These are phyloP conservation scores for Asobara japonica DNA, from an alignment of 1,140 invertebrate species.

Conservation along the genomic window DNA sequence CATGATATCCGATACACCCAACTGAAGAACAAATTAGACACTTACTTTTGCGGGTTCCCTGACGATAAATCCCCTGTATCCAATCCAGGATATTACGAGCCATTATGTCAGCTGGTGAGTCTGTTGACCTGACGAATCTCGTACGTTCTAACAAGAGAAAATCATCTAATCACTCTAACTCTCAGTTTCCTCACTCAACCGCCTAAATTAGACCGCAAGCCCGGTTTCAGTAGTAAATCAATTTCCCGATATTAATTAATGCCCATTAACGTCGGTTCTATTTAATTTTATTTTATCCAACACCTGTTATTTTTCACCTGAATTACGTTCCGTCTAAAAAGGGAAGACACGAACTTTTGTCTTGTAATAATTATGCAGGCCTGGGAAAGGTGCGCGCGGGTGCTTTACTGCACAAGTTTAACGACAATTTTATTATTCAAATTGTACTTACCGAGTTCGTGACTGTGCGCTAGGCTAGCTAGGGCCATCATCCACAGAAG, in stretches of 20 bases:
- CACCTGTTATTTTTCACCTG: not conserved
- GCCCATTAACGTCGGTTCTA: not conserved
- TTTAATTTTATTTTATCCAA: not conserved
- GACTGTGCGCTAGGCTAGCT: not conserved
- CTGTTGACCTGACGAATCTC: slow-evolving; percentile 48
- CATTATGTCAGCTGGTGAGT: slow-evolving; percentile 71
- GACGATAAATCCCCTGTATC: slow-evolving; percentile 75
- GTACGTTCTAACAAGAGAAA: slow-evolving; percentile 42
- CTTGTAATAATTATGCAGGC: not conserved
- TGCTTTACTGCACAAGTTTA: not conserved
- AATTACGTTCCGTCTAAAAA: not conserved
- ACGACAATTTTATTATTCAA: not conserved
- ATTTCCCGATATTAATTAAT: not conserved
- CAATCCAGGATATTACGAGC: slow-evolving; percentile 77
- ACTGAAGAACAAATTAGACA: slow-evolving; percentile 33
- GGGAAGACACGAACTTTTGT: not conserved
- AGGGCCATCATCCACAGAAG: not conserved
- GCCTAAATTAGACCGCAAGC: not conserved
- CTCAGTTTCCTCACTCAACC: not conserved
- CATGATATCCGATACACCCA: too few relatives aligned
- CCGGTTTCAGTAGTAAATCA: not conserved
- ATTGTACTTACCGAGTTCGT: not conserved
- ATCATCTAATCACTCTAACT: slow-evolving; percentile 7
- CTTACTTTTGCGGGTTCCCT: slow-evolving; percentile 75
- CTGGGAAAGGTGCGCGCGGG: not conserved